Base-by-base conservation (phyloP, 30 jellyfish, hydroid and myxozoan species). In the Rhopilema esculentum region DNA sequence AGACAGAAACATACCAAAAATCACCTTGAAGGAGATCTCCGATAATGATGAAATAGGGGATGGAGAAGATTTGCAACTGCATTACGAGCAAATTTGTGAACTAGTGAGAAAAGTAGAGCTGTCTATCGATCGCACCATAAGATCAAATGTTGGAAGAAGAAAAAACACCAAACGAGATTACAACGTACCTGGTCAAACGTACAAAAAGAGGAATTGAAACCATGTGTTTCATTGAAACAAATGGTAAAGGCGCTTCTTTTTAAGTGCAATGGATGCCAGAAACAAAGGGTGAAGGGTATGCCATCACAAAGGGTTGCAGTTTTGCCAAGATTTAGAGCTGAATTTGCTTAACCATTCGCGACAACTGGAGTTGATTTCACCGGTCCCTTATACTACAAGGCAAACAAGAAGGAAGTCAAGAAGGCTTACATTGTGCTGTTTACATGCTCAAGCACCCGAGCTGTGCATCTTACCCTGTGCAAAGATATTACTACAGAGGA, bases 371-470 rank as follows among this genome's bases (percentile, higher is more conserved):
- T 81, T 20, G 95, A 90, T 64, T 90, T 90, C 29, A 87, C 91
- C 30, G 87, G 97, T 0, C 91, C 91, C 20, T 40, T 90, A 67
- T 28, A 0, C 40, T 82, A 83, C 80, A 82, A 90, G 82, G 78
- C 81, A 48, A 67, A 8, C 51, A 83, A n/a, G n/a, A n/a, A n/a
- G n/a, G n/a, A n/a, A n/a, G n/a, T n/a, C n/a, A n/a, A n/a, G n/a
- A n/a, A n/a, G 78, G 92, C 92, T 19, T 83, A 83, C 86, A 30
- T 83, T 20, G 95, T 73, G 1, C 87, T 90, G 73, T 83, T 82
- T 77, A 91, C 97, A 25, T 91, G 89, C 67, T 61, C 97, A 72
- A 69, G 94, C 28, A 85, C 96, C 16, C 23, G 87, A 40, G 95
- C 87, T 4, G 89, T 91, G 27, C 93, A 91, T 49, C 88, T 85